Evolutionary conservation across 2,888 invertebrate genomes (phyloP).

Genomic region (Theretra japonica): DNA sequence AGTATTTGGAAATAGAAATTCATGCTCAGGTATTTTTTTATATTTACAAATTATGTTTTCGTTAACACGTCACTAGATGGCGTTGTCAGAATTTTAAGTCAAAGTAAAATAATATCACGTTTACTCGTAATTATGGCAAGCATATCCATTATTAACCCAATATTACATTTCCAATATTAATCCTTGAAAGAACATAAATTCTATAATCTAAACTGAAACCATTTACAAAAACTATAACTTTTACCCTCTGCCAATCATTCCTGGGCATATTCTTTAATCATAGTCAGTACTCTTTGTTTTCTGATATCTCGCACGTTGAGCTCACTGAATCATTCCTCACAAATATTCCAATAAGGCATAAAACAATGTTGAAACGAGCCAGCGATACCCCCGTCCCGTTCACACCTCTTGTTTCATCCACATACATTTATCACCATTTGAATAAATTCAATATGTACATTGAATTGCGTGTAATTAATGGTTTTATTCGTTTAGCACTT

Average conservation of each 20-base stretch:
- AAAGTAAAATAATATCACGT: background rate
- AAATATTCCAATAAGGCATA: constrained; percentile 39
- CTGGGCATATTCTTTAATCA: constrained; percentile 19
- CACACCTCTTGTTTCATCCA: constrained; percentile 76
- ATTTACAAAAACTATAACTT: constrained; percentile 16
- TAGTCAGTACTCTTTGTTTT: constrained; percentile 22
- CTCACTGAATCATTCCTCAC: constrained; percentile 59
- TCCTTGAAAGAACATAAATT: background rate
- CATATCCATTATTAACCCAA: background rate
- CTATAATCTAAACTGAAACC: background rate
- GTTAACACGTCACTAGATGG: background rate
- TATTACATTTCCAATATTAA: too few relatives aligned
- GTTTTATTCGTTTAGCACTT: constrained; percentile 85
- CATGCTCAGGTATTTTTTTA: background rate
- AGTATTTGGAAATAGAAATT: too few relatives aligned
- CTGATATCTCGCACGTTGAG: constrained; percentile 52
- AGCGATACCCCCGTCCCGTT: constrained; percentile 50
- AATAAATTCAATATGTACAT: constrained; percentile 86
- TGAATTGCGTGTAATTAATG: constrained; percentile 84
- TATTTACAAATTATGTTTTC: background rate
- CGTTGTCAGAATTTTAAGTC: background rate
- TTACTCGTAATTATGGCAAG: background rate
- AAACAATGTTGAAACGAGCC: constrained; percentile 34
- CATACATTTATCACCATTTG: constrained; percentile 83
- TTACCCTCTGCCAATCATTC: constrained; percentile 12